Base-by-base conservation (phyloP, 2,797 vertebrate genomes). In the Chaetodon trifasciatus region DNA sequence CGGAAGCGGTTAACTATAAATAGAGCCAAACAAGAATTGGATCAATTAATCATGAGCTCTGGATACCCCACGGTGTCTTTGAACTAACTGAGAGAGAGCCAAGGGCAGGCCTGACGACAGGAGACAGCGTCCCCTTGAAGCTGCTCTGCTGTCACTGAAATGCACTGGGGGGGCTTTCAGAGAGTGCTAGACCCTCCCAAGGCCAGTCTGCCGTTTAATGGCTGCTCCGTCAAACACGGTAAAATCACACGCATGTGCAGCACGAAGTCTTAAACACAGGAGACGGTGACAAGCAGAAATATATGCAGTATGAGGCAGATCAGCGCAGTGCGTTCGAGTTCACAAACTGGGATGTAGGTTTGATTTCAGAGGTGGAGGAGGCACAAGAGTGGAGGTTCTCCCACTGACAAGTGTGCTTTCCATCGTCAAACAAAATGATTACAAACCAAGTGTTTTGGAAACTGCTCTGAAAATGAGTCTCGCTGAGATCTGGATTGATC, bases 21-120 rank as follows among this genome's bases (percentile, higher is more conserved):
- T 91, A 90, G 87, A 87, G 49, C 32, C 21, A 81, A 84, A 85
- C 76, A 46, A 80, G 74, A 82, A 66, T 44, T 61, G 40, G 76
- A 86, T 92, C 71, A 85, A 88, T 91, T 89, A 90, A 70, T 90
- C 49, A 91, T 91, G 90, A 91, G 86, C 67, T 58, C 46, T 73
- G 75, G 83, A 76, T 64, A 2, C 78, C 86, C 68, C 57, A 11
- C 49, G 1, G 80, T 75, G 83, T 56, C 75, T 89, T 79, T 89
- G 66, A 90, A 78, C 84, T 58, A 9, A 65, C 28, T 32, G 37
- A 17, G 81, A 74, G 68, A 76, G 78, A 79, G 62, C 75, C 77
- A 53, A 88, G 37, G 79, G 82, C 28, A 44, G 49, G 72, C 35
- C 46, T 44, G 74, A 46, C 61, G 57, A 58, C 76, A 72, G 82